Conservation (phyloP, 2,113 vertebrate genomes). For the Shinisaurus crocodilurus region DNA sequence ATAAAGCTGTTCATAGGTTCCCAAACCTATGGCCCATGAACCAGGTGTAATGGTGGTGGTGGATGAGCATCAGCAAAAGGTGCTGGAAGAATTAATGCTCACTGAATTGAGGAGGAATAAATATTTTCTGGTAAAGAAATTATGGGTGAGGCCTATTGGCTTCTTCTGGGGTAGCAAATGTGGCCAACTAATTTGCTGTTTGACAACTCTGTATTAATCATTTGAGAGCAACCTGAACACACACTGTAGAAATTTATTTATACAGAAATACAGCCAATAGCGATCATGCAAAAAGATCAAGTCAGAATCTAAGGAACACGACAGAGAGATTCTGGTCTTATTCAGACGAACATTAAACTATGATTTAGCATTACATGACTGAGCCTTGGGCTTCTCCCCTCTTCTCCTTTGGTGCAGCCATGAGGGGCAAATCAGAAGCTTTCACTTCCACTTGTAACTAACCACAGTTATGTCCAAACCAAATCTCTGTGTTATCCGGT, state of each 20-base stretch:
- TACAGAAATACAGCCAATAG: background rate
- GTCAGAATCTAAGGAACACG: background rate
- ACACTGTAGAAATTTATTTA: background rate
- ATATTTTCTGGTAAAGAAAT: background rate
- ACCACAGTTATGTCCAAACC: background rate
- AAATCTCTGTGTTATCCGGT: no score
- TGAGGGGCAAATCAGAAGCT: background rate
- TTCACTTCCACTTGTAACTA: background rate
- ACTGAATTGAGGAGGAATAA: background rate
- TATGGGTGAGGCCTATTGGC: background rate
- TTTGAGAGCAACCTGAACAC: background rate
- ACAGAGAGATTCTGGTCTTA: background rate
- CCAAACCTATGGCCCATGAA: background rate
- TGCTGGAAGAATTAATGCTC: background rate
- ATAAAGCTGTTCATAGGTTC: background rate
- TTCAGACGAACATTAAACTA: background rate
- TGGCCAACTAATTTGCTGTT: background rate
- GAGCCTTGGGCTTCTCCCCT: background rate
- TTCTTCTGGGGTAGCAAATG: no score
- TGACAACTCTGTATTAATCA: background rate
- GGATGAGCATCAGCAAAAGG: background rate
- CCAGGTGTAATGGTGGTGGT: background rate
- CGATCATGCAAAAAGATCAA: background rate
- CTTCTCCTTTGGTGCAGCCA: background rate
- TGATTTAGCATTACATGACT: background rate